Evolutionary conservation across 2,113 vertebrate species (phyloP).

Genomic region (Pelusios castaneus): DNA sequence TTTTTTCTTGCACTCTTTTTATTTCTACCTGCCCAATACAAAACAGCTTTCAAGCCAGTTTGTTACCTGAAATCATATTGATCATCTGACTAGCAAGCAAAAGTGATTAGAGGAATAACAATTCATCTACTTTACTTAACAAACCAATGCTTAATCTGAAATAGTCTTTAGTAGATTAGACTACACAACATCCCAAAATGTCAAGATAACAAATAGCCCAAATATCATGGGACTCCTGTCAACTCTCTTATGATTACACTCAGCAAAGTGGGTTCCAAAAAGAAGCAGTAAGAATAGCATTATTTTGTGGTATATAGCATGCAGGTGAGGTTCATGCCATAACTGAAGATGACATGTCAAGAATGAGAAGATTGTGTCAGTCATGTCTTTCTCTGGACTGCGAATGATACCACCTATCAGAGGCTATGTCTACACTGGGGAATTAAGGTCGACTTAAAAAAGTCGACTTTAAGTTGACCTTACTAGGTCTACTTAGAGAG

Average conservation of each 20-base stretch:
- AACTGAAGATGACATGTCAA: accelerated
- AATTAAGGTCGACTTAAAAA: no score
- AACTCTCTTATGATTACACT: accelerated
- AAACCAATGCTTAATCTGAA: not conserved
- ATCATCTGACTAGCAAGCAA: not conserved
- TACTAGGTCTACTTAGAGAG: no score
- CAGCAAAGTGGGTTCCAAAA: not conserved
- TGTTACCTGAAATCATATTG: not conserved
- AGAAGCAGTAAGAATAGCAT: not conserved
- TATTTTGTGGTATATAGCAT: accelerated
- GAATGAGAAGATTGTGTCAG: not conserved
- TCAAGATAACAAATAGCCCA: accelerated
- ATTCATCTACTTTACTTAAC: not conserved
- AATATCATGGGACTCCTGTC: accelerated
- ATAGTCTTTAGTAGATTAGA: not conserved
- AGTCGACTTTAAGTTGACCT: no score
- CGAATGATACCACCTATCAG: slow-evolving; percentile 34
- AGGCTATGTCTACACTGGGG: no score
- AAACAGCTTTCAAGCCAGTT: not conserved
- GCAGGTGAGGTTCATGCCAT: accelerated
- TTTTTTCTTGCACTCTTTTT: not conserved
- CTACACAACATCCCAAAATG: accelerated
- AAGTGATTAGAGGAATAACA: not conserved
- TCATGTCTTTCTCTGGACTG: not conserved
- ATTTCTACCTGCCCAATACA: not conserved